Evolutionary conservation across 1,140 invertebrate genomes (phyloP), one percentile per base, ranked within the genome.

Genomic region (Formica exsecta): DNA sequence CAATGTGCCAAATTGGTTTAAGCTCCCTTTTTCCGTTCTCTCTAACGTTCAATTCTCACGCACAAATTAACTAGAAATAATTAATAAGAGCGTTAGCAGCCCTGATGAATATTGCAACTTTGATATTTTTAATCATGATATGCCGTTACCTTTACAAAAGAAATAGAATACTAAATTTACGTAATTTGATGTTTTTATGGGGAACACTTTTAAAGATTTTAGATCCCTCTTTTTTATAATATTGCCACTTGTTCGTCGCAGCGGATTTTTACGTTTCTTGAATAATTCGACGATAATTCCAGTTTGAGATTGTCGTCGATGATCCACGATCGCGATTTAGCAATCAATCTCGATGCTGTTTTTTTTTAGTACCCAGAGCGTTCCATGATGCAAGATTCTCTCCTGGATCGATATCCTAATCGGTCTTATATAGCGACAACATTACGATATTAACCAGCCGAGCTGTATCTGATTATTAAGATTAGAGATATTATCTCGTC

Each of bases 321-420:
- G 79, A 73, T 74, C 41, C 79, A 81, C 38, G 54, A 9, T 73
- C 54, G 48, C 29, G 79, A 57, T 70, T 80, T n/a, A 3, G 11
- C 29, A 38, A 57, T 3, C 38, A 32, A 25, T 73, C 7, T 64
- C 19, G 41, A 66, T 79, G 4, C 19, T 29, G 19, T 59, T 59
- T 62, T 44, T 54, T 70, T 44, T 73, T 2, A 73, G 25, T 36
- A 71, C 1, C 32, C 36, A 57, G 70, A 83, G 29, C 38, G 66
- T 73, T 73, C 68, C 77, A 71, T 81, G 77, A 81, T 38, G 36
- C 66, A n/a, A 73, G 25, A 83, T 62, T 61, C 51, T 73, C 22
- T 48, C 6, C 19, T 54, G 48, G 25, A 73, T 44, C 54, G 51
- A 83, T 61, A 16, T 8, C 38, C 19, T 29, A 25, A 57, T 80